A percentile compares a stretch with the other conserved stretches of the same genome.
These are phyloP conservation scores for Chydorus sphaericus DNA, from an alignment of 2,888 invertebrate genomes.

Conservation along the genomic window DNA sequence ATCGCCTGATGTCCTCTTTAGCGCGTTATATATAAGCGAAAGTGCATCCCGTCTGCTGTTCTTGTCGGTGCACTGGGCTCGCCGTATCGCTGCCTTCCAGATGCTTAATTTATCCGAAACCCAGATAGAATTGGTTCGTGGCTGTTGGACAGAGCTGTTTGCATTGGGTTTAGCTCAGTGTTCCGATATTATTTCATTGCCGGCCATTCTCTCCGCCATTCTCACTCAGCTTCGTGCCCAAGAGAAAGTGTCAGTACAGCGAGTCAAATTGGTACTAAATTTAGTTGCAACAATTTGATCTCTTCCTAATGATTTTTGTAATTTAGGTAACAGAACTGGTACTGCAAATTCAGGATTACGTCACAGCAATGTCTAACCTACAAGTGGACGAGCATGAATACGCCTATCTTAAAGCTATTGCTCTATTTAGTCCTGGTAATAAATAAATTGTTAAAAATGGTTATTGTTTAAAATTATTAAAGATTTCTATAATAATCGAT, in stretches of 20 bases:
- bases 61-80: slow-evolving; percentile 77
- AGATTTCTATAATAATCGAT: slow-evolving; percentile 15
- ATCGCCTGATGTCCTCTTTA: slow-evolving; percentile 73
- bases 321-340: slow-evolving; percentile 64
- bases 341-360: slow-evolving; percentile 65
- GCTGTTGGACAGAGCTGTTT: slow-evolving; percentile 85
- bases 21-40: slow-evolving; percentile 89
- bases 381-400: slow-evolving; percentile 64
- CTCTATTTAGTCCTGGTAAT: slow-evolving; percentile 64
- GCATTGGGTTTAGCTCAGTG: slow-evolving; percentile 79
- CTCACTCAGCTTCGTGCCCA: slow-evolving; percentile 53
- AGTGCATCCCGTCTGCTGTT: slow-evolving; percentile 83
- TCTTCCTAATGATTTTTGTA: neutral
- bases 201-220: slow-evolving; percentile 67
- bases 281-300: no score
- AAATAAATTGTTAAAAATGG: neutral
- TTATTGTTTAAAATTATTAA: slow-evolving; percentile 8
- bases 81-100: slow-evolving; percentile 67
- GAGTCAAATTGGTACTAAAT: neutral
- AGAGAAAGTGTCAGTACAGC: slow-evolving; percentile 54
- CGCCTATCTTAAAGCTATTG: slow-evolving; percentile 70
- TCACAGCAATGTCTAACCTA: slow-evolving; percentile 45
- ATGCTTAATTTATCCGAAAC: slow-evolving; percentile 63
- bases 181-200: slow-evolving; percentile 56
- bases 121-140: slow-evolving; percentile 67